Evolutionary conservation across 1,140 invertebrate genomes (phyloP).

Genomic region (Notospermus geniculatus): DNA sequence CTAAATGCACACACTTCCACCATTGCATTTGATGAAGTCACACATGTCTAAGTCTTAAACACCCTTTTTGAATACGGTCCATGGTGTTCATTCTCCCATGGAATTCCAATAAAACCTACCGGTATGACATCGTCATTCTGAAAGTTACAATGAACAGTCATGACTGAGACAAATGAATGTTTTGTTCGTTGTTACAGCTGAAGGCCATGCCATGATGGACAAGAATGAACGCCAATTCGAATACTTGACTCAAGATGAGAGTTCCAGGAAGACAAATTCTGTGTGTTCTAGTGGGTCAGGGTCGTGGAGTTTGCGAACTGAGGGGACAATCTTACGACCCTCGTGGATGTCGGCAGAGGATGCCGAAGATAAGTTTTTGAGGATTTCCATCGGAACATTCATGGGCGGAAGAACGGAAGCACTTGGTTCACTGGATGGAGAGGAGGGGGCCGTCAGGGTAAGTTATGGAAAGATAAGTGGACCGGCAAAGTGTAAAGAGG

Average conservation of each 20-base stretch:
- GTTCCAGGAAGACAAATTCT: neutral
- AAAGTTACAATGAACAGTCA: too few species aligned
- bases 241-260: constrained; percentile 17
- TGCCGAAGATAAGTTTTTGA: constrained; percentile 15
- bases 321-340: neutral
- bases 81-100: too few species aligned
- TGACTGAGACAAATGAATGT: too few species aligned
- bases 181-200: constrained; percentile 23
- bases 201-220: constrained; percentile 30
- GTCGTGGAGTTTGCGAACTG: constrained; percentile 2
- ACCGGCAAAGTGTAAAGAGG: too few species aligned
- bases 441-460: constrained; percentile 28
- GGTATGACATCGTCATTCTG: too few species aligned
- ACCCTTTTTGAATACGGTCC: too few species aligned
- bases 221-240: constrained; percentile 39
- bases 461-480: too few species aligned
- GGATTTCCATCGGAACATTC: constrained; percentile 32
- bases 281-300: neutral
- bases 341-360: constrained; percentile 16
- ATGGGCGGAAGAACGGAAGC: constrained; percentile 32
- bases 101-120: too few species aligned
- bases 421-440: constrained; percentile 36
- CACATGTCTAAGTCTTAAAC: too few species aligned
- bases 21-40: too few species aligned
- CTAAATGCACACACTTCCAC: too few species aligned